These are phyloP conservation scores for Cladopsammia gracilis DNA, from an alignment of 64 coral and sea anemone genomes.

Conservation along the genomic window DNA sequence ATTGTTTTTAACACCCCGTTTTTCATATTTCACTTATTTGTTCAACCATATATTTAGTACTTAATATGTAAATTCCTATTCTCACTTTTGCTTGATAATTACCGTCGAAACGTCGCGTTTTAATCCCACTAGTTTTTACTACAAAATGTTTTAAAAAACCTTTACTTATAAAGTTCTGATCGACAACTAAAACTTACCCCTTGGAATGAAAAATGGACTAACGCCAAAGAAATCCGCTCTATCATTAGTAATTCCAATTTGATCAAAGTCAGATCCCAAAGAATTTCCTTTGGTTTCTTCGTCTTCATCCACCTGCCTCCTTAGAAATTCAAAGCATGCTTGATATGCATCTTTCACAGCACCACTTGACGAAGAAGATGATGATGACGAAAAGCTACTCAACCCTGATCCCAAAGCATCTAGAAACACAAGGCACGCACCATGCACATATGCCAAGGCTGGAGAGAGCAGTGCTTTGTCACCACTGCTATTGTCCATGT, in stretches of 20 bases:
- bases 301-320: constrained; percentile 44
- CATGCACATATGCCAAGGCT: constrained; percentile 84
- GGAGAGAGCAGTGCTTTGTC: constrained; percentile 61
- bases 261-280: not conserved
- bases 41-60: too few species aligned
- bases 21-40: too few species aligned
- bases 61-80: too few species aligned
- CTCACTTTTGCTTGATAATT: too few species aligned
- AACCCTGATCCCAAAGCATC: constrained; percentile 89
- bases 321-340: constrained; percentile 80
- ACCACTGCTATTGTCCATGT: not conserved
- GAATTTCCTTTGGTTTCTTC: not conserved
- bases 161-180: not conserved
- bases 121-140: too few species aligned
- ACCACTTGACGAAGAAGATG: constrained; percentile 24
- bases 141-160: too few species aligned
- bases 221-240: constrained; percentile 82
- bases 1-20: too few species aligned
- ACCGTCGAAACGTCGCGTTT: too few species aligned
- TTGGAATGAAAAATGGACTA: constrained; percentile 81
- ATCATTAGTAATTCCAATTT: not conserved
- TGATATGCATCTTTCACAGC: constrained; percentile 69
- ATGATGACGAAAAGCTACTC: constrained; percentile 1
- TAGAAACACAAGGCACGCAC: constrained; percentile 93
- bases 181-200: constrained; percentile 52